A percentile compares a stretch with the other conserved stretches of the same genome.
These are phyloP conservation scores for Akabosia matsudoensis DNA, from an alignment of 1,140 invertebrate species.

Conservation along the genomic window DNA sequence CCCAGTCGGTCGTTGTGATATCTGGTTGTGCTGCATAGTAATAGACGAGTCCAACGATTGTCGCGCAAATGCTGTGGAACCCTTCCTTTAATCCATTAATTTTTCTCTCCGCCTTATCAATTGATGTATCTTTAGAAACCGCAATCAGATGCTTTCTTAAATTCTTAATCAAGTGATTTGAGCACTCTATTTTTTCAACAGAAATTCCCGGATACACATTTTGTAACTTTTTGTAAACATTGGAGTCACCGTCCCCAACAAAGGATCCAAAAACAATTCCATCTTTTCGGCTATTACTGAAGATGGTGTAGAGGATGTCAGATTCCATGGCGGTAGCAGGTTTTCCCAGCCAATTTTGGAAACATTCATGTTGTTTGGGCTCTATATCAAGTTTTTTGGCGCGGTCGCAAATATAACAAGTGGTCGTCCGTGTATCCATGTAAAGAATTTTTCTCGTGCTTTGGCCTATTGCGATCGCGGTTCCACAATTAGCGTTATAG, in stretches of 20 bases:
- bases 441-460: not conserved
- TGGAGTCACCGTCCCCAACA: not conserved
- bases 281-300: not conserved
- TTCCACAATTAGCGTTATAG: not conserved
- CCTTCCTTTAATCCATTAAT: not conserved
- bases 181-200: not conserved
- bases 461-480: not conserved
- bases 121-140: not conserved
- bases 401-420: too few relatives aligned
- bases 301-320: not conserved
- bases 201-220: not conserved
- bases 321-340: conserved; percentile 11
- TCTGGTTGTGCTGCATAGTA: too few relatives aligned
- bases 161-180: too few relatives aligned
- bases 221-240: not conserved
- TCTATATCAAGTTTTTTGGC: not conserved
- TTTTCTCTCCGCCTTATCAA: not conserved
- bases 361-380: not conserved
- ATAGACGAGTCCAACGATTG: too few relatives aligned
- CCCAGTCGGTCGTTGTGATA: too few relatives aligned
- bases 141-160: not conserved
- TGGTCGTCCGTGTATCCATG: too few relatives aligned
- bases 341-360: not conserved
- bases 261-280: not conserved
- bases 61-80: too few relatives aligned